phyloP scores from a whole-genome alignment of 2,113 vertebrate species.

The Typhlomys cinereus region DNA sequence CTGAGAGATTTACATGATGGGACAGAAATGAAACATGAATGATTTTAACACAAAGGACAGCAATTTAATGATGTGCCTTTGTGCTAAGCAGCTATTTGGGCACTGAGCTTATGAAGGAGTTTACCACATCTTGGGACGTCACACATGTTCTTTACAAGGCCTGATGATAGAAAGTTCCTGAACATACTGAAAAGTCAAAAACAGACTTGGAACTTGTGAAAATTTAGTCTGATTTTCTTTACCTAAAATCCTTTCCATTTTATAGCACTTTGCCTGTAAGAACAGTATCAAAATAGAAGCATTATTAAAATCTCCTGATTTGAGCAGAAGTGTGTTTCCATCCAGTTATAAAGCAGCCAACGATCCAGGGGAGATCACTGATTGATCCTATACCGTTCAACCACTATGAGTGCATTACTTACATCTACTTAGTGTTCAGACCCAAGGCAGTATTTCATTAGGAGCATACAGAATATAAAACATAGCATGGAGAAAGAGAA shows the following conservation, averaged over 20 bases:
- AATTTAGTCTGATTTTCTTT: slow-evolving; percentile 44
- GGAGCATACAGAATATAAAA: background rate
- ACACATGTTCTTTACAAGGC: background rate
- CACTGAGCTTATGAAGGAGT: background rate
- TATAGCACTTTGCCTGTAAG: background rate
- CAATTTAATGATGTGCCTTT: background rate
- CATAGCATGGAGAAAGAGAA: background rate
- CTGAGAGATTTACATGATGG: slow-evolving; percentile 33
- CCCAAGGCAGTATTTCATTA: background rate
- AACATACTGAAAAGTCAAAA: background rate
- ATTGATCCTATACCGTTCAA: background rate
- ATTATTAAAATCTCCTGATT: background rate
- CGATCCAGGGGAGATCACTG: background rate
- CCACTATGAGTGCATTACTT: background rate
- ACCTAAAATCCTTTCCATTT: slow-evolving; percentile 24
- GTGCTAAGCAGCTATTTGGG: background rate
- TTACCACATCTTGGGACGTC: background rate
- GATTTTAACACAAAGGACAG: background rate
- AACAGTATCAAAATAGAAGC: slow-evolving; percentile 27
- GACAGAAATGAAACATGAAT: slow-evolving; percentile 31
- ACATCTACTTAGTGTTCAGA: background rate
- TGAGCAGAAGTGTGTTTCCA: background rate
- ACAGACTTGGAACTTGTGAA: background rate
- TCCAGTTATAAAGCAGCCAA: background rate
- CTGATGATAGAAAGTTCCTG: background rate